Evolutionary conservation across 2,888 invertebrate species (phyloP).

Genomic region (Lepidocyrtoides sp.): DNA sequence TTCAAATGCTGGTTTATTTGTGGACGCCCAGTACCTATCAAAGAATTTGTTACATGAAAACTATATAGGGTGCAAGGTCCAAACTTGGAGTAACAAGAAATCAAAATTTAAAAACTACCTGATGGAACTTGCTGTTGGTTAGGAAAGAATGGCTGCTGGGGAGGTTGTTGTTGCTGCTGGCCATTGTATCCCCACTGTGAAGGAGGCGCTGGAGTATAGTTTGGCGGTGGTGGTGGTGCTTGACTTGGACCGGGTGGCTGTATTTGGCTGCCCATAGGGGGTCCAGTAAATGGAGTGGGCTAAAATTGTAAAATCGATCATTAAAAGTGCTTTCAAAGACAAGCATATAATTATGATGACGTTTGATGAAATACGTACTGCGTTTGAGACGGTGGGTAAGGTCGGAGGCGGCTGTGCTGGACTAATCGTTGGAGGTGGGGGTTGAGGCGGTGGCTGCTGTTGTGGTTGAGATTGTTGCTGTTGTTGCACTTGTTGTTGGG

Average conservation of each 20-base stretch:
- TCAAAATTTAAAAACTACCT: background rate
- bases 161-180: constrained; percentile 72
- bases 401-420: constrained; percentile 70
- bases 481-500: constrained; percentile 36
- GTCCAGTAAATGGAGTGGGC: constrained; percentile 82
- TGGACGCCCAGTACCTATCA: constrained; percentile 86
- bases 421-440: constrained; percentile 61
- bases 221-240: constrained; percentile 81
- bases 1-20: constrained; percentile 90
- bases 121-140: constrained; percentile 73
- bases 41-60: no score
- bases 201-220: constrained; percentile 83
- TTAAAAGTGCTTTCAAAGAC: no score
- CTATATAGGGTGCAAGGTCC: no score
- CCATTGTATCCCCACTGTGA: constrained; percentile 83
- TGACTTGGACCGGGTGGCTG: constrained; percentile 78
- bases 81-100: no score
- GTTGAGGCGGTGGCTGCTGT: constrained; percentile 52
- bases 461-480: constrained; percentile 46
- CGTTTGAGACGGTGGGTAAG: constrained; percentile 75
- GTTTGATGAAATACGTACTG: constrained; percentile 52
- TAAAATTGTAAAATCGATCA: constrained; percentile 70
- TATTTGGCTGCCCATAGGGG: constrained; percentile 71
- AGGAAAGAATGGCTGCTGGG: constrained; percentile 81
- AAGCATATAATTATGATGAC: no score